A percentile compares a stretch with the other conserved stretches of the same genome.
phyloP scores from a whole-genome alignment of 30 jellyfish, hydroid and myxozoan species.

The Phacellophora camtschatica region DNA sequence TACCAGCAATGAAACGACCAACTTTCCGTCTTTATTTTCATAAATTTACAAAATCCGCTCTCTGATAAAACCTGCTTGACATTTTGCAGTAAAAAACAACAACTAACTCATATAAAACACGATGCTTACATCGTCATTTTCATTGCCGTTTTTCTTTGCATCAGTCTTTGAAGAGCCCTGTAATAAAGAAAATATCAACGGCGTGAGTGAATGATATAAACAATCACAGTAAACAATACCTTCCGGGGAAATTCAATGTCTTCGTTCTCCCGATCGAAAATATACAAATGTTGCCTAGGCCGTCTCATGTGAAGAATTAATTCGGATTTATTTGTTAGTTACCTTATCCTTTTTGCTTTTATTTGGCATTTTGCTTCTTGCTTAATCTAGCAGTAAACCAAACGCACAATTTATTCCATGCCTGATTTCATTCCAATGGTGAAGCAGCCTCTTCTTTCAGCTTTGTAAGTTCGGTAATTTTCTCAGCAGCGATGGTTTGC shows the following conservation, averaged over 20 bases:
- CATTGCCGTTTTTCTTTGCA: slow-evolving; percentile 39
- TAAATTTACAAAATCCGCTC: no score
- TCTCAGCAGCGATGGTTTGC: no score
- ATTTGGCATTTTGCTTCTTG: slow-evolving; percentile 77
- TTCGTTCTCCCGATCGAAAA: no score
- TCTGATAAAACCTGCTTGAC: no score
- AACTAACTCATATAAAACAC: no score
- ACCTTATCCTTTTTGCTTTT: slow-evolving; percentile 93
- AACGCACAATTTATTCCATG: not conserved
- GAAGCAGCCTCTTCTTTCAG: slow-evolving; percentile 35
- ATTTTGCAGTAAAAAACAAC: no score
- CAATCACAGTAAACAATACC: not conserved
- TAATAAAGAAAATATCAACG: not conserved
- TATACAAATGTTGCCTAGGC: slow-evolving; percentile 30
- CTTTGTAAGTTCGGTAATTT: no score
- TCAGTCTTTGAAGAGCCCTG: slow-evolving; percentile 51
- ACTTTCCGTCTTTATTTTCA: no score
- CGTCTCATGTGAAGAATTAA: no score
- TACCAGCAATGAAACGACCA: no score
- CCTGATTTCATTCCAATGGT: not conserved
- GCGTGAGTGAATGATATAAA: not conserved
- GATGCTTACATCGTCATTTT: slow-evolving; percentile 61
- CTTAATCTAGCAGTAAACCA: not conserved
- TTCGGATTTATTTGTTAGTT: slow-evolving; percentile 44
- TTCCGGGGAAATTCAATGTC: no score